Conservation (phyloP, 2,797 vertebrate genomes). For the Tachyglossus aculeatus region DNA sequence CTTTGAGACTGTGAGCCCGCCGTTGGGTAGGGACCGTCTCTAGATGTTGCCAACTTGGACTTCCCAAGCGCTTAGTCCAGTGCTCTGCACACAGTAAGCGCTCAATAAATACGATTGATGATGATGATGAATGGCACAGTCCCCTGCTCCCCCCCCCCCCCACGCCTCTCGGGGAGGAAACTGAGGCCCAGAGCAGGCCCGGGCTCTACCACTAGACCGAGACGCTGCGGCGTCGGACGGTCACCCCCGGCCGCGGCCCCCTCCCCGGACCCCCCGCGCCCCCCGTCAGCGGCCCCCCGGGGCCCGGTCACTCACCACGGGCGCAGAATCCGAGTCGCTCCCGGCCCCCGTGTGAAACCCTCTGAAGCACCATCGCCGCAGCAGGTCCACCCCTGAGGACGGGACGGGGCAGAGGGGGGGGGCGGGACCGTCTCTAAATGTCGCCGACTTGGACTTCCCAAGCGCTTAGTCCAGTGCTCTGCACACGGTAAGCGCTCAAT, state of each 20-base stretch:
- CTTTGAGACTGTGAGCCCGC: too few relatives aligned
- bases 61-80: too few relatives aligned
- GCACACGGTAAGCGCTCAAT: too few relatives aligned
- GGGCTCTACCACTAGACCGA: background rate
- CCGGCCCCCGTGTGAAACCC: slow-evolving; percentile 76
- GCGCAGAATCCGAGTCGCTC: slow-evolving; percentile 66
- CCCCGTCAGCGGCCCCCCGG: background rate
- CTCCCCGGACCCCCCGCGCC: background rate
- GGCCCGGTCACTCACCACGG: slow-evolving; percentile 63
- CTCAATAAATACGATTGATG: too few relatives aligned
- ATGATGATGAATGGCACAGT: too few relatives aligned
- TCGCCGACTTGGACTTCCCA: background rate
- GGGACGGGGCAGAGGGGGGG: slow-evolving; percentile 18
- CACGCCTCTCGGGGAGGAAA: too few relatives aligned
- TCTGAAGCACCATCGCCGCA: slow-evolving; percentile 81
- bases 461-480: background rate
- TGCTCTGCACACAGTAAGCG: too few relatives aligned
- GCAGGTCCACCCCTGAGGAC: slow-evolving; percentile 78
- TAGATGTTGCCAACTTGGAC: too few relatives aligned
- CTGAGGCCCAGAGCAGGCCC: background rate
- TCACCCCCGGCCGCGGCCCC: background rate
- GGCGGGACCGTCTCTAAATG: background rate
- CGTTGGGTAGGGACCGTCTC: too few relatives aligned
- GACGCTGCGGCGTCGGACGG: background rate
- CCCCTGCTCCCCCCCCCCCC: too few relatives aligned